Evolutionary conservation across 2,888 invertebrate genomes (phyloP).

Genomic region (Lasioglossum oenotherae): DNA sequence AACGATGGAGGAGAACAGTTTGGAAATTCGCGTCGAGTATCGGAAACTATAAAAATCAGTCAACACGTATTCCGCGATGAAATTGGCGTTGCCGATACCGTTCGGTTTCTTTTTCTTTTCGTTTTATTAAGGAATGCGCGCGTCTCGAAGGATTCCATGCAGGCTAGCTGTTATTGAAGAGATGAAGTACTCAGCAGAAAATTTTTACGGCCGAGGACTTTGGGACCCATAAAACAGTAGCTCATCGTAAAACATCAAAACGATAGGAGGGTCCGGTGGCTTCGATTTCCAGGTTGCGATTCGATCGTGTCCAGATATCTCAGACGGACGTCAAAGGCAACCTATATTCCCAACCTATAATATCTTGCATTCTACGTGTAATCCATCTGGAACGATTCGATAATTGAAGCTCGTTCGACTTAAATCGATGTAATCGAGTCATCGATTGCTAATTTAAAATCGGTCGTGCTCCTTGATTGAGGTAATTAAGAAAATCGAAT

Average conservation of each 20-base stretch:
- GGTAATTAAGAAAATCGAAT: slow-evolving; percentile 28
- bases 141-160: not conserved
- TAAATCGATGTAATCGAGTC: slow-evolving; percentile 12
- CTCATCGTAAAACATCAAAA: slow-evolving; percentile 50
- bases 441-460: slow-evolving; percentile 31
- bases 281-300: slow-evolving; percentile 14
- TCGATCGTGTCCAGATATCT: not conserved
- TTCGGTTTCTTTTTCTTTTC: not conserved
- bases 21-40: not conserved
- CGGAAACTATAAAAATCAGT: not conserved
- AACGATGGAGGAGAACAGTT: not conserved
- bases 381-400: not conserved
- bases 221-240: slow-evolving; percentile 39
- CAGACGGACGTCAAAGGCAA: not conserved
- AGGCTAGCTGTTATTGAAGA: slow-evolving; percentile 27
- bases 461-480: slow-evolving; percentile 5
- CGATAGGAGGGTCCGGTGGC: slow-evolving; percentile 13
- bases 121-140: not conserved
- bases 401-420: not conserved
- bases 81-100: not conserved
- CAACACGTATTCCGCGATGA: too few species aligned
- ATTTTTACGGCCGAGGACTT: slow-evolving; percentile 52
- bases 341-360: not conserved
- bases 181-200: slow-evolving; percentile 28
- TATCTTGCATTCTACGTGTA: not conserved